Evolutionary conservation across 2,113 vertebrate genomes (phyloP), one percentile per base, ranked within the genome.

Genomic region (Perccottus glenii): DNA sequence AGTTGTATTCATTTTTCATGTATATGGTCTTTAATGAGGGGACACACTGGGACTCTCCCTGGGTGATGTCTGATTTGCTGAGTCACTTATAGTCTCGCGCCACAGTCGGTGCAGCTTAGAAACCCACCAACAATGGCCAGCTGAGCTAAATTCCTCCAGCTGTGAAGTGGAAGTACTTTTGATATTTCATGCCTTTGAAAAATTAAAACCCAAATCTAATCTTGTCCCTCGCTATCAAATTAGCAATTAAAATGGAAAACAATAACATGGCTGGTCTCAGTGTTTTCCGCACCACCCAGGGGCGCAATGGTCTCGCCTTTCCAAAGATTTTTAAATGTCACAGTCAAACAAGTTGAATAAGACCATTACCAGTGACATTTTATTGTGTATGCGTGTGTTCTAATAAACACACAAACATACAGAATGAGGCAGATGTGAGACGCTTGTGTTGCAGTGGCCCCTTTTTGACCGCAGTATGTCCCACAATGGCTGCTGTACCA

Each of bases 291-390:
- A 6, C 19, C 70, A 60, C 81, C 86, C 82, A 44, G 44, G 70
- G 78, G 85, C 72, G 11, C 63, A 49, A 48, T 72, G 45, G 83
- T 59, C 65, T 69, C 16, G 61, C 75, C 16, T 75, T 70, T 76
- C 51, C 75, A 77, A 86, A 87, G 83, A 88, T 78, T 83, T 83
- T 70, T 77, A 90, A 90, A 90, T 90, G 89, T 89, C 89, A 88
- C 70, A 75, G 67, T 61, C 55, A 77, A 70, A 85, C 58, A 82
- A 82, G 77, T 85, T 82, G 77, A 76, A 83, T 84, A 85, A 84
- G 62, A 84, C 57, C 68, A 82, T 88, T 84, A 85, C 60, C 70
- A 78, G 85, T 90, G 89, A 89, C 87, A 89, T 90, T 90, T 88
- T 47, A 70, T 55, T 69, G 33, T 74, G 66, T 60, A 14, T 53